Evolutionary conservation across 1,140 invertebrate species (phyloP).

Genomic region (Bombus sylvicola): DNA sequence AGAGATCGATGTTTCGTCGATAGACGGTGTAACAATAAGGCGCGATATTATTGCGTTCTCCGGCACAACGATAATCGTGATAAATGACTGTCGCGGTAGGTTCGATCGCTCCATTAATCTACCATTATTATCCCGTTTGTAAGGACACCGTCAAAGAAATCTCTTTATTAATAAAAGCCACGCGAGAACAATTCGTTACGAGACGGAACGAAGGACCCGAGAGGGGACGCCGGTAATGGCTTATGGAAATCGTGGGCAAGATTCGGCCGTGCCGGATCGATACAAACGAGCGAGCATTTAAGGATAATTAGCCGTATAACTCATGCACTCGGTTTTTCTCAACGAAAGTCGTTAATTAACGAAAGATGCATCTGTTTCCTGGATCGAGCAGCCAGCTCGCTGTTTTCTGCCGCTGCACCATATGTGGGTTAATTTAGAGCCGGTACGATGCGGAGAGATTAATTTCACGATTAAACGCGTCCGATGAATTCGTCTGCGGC

Average conservation of each 20-base stretch:
- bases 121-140: constrained; percentile 3
- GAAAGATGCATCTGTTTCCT: constrained; percentile 17
- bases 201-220: not conserved
- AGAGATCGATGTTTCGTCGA: constrained; percentile 8
- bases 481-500: not conserved
- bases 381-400: not conserved
- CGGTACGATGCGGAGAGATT: constrained; percentile 27
- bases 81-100: constrained; percentile 17
- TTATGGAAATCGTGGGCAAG: constrained; percentile 7
- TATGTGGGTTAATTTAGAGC: constrained; percentile 39
- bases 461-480: constrained; percentile 14
- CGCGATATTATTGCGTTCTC: constrained; percentile 3
- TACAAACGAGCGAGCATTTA: constrained; percentile 25
- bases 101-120: constrained; percentile 32
- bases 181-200: not conserved
- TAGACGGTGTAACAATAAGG: not conserved
- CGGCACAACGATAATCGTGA: constrained; percentile 29
- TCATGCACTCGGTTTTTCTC: constrained; percentile 33
- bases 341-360: constrained; percentile 52
- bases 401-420: not conserved
- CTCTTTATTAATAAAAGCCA: constrained; percentile 28
- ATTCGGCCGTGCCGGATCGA: not conserved
- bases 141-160: constrained; percentile 20
- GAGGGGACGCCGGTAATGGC: not conserved
- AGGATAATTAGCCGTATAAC: constrained; percentile 37